phyloP scores from a whole-genome alignment of 2,888 invertebrate genomes.

The Brachyopa scutellaris region DNA sequence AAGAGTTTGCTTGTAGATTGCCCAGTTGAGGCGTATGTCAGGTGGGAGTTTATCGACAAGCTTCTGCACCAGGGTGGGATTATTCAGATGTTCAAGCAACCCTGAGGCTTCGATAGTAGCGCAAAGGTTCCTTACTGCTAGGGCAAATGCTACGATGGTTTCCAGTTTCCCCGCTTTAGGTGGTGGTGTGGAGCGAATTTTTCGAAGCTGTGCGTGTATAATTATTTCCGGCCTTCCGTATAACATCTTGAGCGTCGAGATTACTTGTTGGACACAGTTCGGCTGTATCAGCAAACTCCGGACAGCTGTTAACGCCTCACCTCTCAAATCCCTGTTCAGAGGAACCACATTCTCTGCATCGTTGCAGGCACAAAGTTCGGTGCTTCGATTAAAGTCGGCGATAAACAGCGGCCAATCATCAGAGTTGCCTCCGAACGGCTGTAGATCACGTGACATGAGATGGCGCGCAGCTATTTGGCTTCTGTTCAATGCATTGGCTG shows the following conservation, averaged over 20 bases:
- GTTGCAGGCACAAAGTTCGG: too few relatives aligned
- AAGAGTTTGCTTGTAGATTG: conserved; percentile 12
- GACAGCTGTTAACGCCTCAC: conserved; percentile 7
- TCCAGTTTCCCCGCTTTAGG: conserved; percentile 22
- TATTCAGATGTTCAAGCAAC: background rate
- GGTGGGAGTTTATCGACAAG: conserved; percentile 37
- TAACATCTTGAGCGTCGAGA: conserved; percentile 6
- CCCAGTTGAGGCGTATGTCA: conserved; percentile 22
- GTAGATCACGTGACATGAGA: background rate
- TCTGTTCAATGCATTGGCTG: too few relatives aligned
- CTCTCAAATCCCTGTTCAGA: background rate
- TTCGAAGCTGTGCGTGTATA: background rate
- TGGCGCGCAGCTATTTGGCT: conserved; percentile 2
- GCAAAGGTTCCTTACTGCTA: conserved; percentile 26
- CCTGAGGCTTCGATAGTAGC: conserved; percentile 10
- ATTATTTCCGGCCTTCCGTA: conserved; percentile 24
- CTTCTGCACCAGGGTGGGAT: conserved; percentile 25
- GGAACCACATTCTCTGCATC: background rate
- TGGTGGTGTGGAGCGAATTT: background rate
- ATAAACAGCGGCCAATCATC: conserved; percentile 4
- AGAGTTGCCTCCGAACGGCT: background rate
- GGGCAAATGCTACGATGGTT: conserved; percentile 13
- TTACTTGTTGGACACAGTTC: background rate
- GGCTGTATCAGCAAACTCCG: conserved; percentile 33
- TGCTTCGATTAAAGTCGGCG: background rate